These are phyloP conservation scores for Sterna hirundo DNA, from an alignment of 2,113 vertebrate genomes.

Conservation along the genomic window DNA sequence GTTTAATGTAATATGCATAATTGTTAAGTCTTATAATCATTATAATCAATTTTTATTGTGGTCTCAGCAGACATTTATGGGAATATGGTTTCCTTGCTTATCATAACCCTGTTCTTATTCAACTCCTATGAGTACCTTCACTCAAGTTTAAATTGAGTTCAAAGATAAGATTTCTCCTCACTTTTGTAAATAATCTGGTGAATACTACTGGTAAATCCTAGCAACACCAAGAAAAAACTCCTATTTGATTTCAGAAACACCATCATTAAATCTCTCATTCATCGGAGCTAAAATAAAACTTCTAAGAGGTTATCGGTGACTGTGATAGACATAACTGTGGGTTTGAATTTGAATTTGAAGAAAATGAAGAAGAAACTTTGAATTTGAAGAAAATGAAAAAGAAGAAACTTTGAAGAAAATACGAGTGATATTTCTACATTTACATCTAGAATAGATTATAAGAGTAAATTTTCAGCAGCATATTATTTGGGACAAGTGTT, in stretches of 20 bases:
- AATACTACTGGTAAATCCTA: neutral
- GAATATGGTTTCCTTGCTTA: neutral
- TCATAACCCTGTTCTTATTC: neutral
- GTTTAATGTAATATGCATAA: neutral
- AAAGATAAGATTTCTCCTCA: neutral
- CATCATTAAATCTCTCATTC: neutral
- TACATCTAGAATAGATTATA: neutral
- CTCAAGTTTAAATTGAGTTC: neutral
- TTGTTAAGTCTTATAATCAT: neutral
- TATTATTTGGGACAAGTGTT: neutral
- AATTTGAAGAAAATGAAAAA: neutral
- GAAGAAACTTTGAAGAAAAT: neutral
- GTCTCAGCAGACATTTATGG: neutral
- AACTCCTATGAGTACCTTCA: neutral
- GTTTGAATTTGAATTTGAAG: neutral
- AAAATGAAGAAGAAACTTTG: neutral
- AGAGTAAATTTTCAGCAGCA: neutral
- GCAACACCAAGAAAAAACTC: neutral
- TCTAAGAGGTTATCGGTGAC: neutral
- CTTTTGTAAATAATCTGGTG: neutral
- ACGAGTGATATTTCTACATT: neutral
- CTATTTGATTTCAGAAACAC: neutral
- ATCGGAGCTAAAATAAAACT: neutral
- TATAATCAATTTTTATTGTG: neutral
- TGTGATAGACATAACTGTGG: neutral